Percentiles rank a stretch among this genome's conserved stretches.
Conservation (phyloP, 2,888 invertebrate species). For the Ecliptopera silaceata region DNA sequence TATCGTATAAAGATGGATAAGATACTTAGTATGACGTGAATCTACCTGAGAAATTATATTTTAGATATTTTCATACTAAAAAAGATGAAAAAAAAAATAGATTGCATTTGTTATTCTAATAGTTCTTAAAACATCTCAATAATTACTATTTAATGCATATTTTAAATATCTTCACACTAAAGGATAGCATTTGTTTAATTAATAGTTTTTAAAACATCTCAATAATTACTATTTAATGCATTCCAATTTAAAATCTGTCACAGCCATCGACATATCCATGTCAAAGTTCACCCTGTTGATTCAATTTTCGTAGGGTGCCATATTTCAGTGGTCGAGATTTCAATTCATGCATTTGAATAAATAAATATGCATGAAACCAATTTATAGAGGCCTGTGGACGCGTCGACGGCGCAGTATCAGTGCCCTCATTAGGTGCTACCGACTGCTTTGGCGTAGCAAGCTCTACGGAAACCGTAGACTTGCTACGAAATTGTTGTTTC, state of each 20-base stretch:
- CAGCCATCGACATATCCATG: constrained; percentile 45
- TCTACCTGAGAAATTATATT: too few relatives aligned
- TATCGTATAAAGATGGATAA: constrained; percentile 43
- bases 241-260: constrained; percentile 38
- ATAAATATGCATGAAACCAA: constrained; percentile 83
- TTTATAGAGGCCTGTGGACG: constrained; percentile 74
- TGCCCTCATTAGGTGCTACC: constrained; percentile 72
- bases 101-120: too few relatives aligned
- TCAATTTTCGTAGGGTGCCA: constrained; percentile 74
- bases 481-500: constrained; percentile 54
- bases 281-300: constrained; percentile 72
- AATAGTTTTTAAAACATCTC: too few relatives aligned
- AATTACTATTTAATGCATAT: too few relatives aligned
- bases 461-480: constrained; percentile 56
- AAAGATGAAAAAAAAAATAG: too few relatives aligned
- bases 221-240: too few relatives aligned
- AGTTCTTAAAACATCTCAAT: too few relatives aligned
- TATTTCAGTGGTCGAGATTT: constrained; percentile 81
- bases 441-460: constrained; percentile 57
- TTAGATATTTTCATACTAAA: too few relatives aligned
- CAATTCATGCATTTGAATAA: constrained; percentile 83
- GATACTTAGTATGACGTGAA: background rate
- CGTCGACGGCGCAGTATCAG: constrained; percentile 69
- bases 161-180: too few relatives aligned
- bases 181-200: too few relatives aligned